Base-by-base conservation (phyloP, 2,888 invertebrate species). In the Sicus ferrugineus region DNA sequence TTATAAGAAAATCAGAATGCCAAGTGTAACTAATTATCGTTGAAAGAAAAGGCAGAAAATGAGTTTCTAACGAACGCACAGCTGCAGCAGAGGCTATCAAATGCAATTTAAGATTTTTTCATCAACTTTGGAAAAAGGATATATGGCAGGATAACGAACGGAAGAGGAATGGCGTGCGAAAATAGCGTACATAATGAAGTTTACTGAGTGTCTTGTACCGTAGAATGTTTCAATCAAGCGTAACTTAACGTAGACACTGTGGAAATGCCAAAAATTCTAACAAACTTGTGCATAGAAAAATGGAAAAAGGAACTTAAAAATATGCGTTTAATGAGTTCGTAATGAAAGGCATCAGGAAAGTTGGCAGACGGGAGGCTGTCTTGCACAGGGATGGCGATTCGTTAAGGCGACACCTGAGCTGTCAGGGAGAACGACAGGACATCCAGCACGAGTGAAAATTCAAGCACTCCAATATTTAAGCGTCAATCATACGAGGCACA, bases 11-110 rank as follows among this genome's bases (percentile, higher is more conserved):
- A 23, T 31, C 19, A 46, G 31, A 67, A 31, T n/a, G 48, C 26
- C 21, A 34, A 59, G 34, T 58, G 50, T 58, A 31, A 30, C 59
- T 48, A 66, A 66, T 66, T 54, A 66, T n/a, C 21, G 38, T n/a
- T 26, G 21, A 56, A 65, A 4, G 23, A 54, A 48, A 26, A 5
- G 23, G 54, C 7, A 28, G 19, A 48, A 30, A 34, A 63, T 63
- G 9, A 26, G 38, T 26, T 38, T 26, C 54, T 64, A 31, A 52
- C 52, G 14, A 42, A 14, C 23, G 16, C 48, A 30, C 58, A 66
- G 54, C 54, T 66, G 65, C 34, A 23, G 21, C 6, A 23, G 19
- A n/a, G 28, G 26, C 54, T 16, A 14, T 38, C 34, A 56, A 66
- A 56, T 58, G 19, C 28, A 28, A 26, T 42, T 66, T 38, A 66